Base-by-base conservation (phyloP, 2,113 vertebrate species). In the Fulica atra region DNA sequence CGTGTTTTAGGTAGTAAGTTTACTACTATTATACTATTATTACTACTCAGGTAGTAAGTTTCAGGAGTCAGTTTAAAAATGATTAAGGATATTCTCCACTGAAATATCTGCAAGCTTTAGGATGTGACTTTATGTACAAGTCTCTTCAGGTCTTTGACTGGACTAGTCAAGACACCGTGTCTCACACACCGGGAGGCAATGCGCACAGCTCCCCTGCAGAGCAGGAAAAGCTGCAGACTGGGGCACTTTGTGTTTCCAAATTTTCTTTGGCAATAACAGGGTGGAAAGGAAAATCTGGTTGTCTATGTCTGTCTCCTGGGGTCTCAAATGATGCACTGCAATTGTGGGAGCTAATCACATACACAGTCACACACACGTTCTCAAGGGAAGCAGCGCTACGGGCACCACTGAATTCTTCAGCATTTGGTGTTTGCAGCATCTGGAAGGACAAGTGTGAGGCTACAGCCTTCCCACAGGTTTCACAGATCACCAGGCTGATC, bases 121-220 rank as follows among this genome's bases (percentile, higher is more conserved):
- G 26, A 79, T n/a, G 59, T n/a, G 38, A 82, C 42, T 59, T 51
- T 8, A 81, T 13, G 18, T 2, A 38, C 15, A 29, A 42, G 65
- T 21, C 81, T 54, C 54, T 69, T 57, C n/a, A 23, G 14, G 16
- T 61, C 31, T 78, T 21, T 26, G 20, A 28, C 1, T n/a, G 16
- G 28, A 51, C 54, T 61, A 28, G 54, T 18, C 48, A 38, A 72
- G 70, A 51, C 4, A 7, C 0, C 7, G 0, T 17, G n/a, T 7
- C 18, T 46, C 19, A 15, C 2, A 33, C 25, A 11, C 44, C 17
- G 17, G 17, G 6, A 46, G 44, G 44, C 44, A 46, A 18, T 46
- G 19, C 7, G 17, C 17, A 76, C 0, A 57, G 81, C n/a, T 87
- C 38, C 73, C 63, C 9, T 0, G 13, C 3, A 48, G 48, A 81